Evolutionary conservation across 2,113 vertebrate species (phyloP).

Genomic region (Dascyllus trimaculatus): DNA sequence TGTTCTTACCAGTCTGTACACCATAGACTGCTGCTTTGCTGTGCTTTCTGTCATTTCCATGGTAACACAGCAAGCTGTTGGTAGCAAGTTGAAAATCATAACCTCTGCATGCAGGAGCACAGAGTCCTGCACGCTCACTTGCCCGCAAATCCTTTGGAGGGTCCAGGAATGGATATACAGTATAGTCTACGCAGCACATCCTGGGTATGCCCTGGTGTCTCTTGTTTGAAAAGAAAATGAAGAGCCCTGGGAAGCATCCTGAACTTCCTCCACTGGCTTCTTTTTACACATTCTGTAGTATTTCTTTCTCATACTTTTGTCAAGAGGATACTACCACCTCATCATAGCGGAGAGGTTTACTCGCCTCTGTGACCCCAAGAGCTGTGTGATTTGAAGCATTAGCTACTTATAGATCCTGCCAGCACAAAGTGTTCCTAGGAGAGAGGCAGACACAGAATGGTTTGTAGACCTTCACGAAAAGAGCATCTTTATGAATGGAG

Average conservation of each 20-base stretch:
- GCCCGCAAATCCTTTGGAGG: constrained; percentile 9
- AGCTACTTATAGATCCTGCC: constrained; percentile 5
- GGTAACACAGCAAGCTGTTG: neutral
- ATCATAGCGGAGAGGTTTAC: constrained; percentile 17
- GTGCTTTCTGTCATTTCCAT: constrained; percentile 4
- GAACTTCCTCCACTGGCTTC: neutral
- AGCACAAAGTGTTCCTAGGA: neutral
- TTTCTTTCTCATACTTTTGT: neutral
- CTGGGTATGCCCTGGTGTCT: neutral
- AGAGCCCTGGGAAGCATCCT: neutral
- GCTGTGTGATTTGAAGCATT: constrained; percentile 10
- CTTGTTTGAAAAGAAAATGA: neutral
- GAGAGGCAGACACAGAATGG: neutral
- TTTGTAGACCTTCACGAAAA: neutral
- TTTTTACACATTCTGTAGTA: too few species aligned
- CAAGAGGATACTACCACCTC: neutral
- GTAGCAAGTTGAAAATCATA: neutral
- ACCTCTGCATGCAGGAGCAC: constrained; percentile 1
- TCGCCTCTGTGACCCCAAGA: constrained; percentile 1
- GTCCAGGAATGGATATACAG: neutral
- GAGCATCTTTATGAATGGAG: neutral
- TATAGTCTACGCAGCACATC: neutral
- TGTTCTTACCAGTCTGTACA: neutral
- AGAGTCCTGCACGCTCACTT: constrained; percentile 1
- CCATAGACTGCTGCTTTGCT: neutral